These are phyloP conservation scores for Mesopsocus fuscifrons DNA, from an alignment of 2,888 invertebrate species.

Conservation along the genomic window DNA sequence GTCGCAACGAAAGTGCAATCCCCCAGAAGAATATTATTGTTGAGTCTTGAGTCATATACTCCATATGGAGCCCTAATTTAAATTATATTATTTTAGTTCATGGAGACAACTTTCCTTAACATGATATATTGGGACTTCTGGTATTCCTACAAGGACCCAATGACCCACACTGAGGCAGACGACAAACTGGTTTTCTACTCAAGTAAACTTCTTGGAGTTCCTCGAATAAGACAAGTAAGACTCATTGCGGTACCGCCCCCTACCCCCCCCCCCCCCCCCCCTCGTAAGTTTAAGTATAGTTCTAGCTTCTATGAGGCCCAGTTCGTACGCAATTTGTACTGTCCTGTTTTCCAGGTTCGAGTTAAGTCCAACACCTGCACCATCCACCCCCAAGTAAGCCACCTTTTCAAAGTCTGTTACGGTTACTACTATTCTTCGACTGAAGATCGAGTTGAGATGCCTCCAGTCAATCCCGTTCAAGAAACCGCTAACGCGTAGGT, in stretches of 20 bases:
- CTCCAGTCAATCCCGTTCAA: background rate
- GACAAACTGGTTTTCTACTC: background rate
- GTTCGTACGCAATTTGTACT: too few relatives aligned
- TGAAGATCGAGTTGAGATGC: background rate
- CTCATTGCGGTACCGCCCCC: background rate
- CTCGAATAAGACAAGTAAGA: constrained; percentile 7
- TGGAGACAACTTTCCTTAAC: background rate
- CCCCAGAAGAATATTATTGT: too few relatives aligned
- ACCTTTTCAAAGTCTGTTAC: background rate
- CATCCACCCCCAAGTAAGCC: background rate
- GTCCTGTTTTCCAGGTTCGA: background rate
- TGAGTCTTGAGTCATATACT: too few relatives aligned
- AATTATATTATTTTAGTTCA: background rate
- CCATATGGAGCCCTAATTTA: background rate
- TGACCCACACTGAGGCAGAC: constrained; percentile 1
- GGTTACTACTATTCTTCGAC: background rate
- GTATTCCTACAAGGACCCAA: background rate
- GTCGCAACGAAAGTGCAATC: too few relatives aligned
- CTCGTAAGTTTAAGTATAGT: too few relatives aligned
- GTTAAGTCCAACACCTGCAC: background rate
- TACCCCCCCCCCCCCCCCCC: background rate
- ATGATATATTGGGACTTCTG: constrained; percentile 1
- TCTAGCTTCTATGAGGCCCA: too few relatives aligned
- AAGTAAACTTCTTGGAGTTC: constrained; percentile 1
- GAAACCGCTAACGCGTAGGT: background rate